These are phyloP conservation scores for Pantelozetes paolii DNA, from an alignment of 2,888 invertebrate species.

Conservation along the genomic window DNA sequence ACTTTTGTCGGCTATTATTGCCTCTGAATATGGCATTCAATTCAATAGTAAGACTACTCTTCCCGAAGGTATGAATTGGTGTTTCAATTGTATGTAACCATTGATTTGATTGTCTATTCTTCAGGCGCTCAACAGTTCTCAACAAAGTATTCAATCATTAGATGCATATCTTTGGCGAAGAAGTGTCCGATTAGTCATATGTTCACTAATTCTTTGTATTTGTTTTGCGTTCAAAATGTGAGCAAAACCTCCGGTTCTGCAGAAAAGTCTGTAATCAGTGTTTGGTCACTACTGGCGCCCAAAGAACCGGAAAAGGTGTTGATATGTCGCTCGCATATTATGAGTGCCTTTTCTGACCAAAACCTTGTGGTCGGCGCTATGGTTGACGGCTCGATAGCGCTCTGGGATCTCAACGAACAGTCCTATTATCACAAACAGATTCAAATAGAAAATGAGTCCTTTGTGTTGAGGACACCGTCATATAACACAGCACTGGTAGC, in stretches of 20 bases:
- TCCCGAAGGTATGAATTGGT: too few relatives aligned
- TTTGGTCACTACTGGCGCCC: neutral
- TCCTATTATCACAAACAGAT: neutral
- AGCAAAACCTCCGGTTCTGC: constrained; percentile 23
- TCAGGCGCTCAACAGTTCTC: constrained; percentile 8
- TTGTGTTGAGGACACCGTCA: constrained; percentile 24
- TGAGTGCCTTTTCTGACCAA: neutral
- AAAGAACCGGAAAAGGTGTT: constrained; percentile 6
- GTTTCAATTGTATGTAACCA: too few relatives aligned
- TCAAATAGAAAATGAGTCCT: neutral
- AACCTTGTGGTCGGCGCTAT: constrained; percentile 17
- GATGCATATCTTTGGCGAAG: constrained; percentile 8
- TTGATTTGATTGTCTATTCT: neutral
- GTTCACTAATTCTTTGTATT: constrained; percentile 7
- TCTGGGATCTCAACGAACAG: constrained; percentile 35
- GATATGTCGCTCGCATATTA: constrained; percentile 27
- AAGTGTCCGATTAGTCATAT: constrained; percentile 23
- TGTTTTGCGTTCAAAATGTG: constrained; percentile 22
- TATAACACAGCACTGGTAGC: constrained; percentile 18
- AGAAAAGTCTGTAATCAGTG: constrained; percentile 34
- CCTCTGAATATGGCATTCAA: neutral
- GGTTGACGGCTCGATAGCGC: constrained; percentile 32
- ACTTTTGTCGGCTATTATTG: constrained; percentile 6
- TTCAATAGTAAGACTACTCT: neutral
- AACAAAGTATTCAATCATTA: neutral